Evolutionary conservation across 1,140 invertebrate genomes (phyloP), one percentile per base, ranked within the genome.

Genomic region (Augochlora pura): DNA sequence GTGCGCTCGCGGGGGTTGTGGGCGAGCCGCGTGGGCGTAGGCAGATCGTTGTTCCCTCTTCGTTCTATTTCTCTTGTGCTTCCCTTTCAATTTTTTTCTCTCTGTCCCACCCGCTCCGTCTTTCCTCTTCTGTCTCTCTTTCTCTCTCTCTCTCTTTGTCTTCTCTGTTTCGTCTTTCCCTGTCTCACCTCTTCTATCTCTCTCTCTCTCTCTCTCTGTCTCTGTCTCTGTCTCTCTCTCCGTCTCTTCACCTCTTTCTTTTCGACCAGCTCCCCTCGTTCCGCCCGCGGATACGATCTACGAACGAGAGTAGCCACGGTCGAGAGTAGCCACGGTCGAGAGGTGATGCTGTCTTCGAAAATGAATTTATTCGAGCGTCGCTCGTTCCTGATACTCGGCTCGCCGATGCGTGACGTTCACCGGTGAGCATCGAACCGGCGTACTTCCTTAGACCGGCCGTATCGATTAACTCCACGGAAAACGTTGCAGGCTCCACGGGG

Each of bases 1-100:
- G n/a, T 82, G 57, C 72, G 74, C 75, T 86, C 83, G 70, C 54
- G 75, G 84, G 80, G 71, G 83, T 86, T 85, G 84, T 75, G 63
- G 68, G 39, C 80, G 68, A 85, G 52, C 42, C 60, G 68, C 69
- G 72, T 72, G 54, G 66, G 68, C 80, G 76, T 80, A 77, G 32
- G 70, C 66, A 42, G 74, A 76, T 85, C 80, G 42, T 78, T 79
- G 23, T 23, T n/a, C 60, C 62, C 57, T 49, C 23, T 54, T 62
- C 46, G n/a, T n/a, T 60, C 57, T 75, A 66, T 66, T 65, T 75
- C 52, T 80, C 77, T 25, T 16, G 9, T 21, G n/a, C 14, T 42
- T 21, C 21, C 18, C 42, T 52, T 9, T 16, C n/a, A 18, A 7
- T 49, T 18, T 4, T 18, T 4, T 6, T 10, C 38, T 27, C 62